Evolutionary conservation across 2,888 invertebrate species (phyloP), one percentile per base, ranked within the genome.

Genomic region (Sabatieria punctata): DNA sequence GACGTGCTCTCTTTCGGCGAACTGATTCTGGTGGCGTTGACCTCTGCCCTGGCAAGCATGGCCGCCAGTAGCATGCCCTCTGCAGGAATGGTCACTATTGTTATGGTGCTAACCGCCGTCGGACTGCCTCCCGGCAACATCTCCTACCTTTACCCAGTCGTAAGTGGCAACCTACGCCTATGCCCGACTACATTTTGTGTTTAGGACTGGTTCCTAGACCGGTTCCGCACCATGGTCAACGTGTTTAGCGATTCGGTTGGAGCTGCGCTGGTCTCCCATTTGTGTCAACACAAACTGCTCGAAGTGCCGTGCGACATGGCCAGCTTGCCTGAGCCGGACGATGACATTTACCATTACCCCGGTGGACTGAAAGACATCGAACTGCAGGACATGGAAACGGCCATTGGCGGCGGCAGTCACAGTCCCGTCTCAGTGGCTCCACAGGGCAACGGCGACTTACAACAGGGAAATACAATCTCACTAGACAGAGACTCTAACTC

Each of bases 161-260:
- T 44, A 2, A 23, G 43, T 35, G 27, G 6, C 26, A 26, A 15
- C 18, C 19, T 37, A n/a, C n/a, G n/a, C n/a, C n/a, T n/a, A n/a
- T n/a, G n/a, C n/a, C n/a, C n/a, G n/a, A n/a, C n/a, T n/a, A n/a
- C n/a, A n/a, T n/a, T n/a, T n/a, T n/a, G n/a, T n/a, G 30, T 19
- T n/a, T 18, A 36, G 44, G 49, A 49, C 41, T 49, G 49, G 49
- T 56, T 18, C 55, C 66, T 67, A 43, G 70, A 70, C 51, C 64
- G 61, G 78, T 85, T 59, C 80, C 83, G 58, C 77, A 73, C 73
- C 1, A 64, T 69, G 52, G 68, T 89, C 60, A 91, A 91, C 69
- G 91, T 91, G 33, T 78, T 88, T 67, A 88, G 91, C 59, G 89
- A 91, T 67, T 82, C 85, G 15, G 70, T 89, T 47, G 91, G 89